A percentile compares a stretch with the other conserved stretches of the same genome.
phyloP scores from a whole-genome alignment of 1,140 invertebrate genomes.

The Drosophila obscura region DNA sequence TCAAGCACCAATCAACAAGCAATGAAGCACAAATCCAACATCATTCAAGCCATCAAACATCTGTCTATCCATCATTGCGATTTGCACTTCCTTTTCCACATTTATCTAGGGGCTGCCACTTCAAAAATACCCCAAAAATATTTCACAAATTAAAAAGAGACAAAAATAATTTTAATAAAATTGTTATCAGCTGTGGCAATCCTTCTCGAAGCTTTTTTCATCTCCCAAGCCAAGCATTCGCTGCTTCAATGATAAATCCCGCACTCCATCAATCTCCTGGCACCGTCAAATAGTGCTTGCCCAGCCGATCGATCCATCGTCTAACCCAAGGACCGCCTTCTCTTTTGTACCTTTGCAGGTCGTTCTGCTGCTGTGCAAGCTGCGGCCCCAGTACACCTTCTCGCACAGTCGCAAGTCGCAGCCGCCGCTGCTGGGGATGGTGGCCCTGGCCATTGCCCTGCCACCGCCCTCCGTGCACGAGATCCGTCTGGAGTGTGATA shows the following conservation, averaged over 20 bases:
- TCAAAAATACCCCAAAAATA: too few relatives aligned
- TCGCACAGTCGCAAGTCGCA: slow-evolving; percentile 93
- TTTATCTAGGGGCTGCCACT: too few relatives aligned
- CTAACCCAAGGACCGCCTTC: slow-evolving; percentile 15
- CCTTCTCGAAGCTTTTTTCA: too few relatives aligned
- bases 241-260: neutral
- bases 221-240: neutral
- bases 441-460: slow-evolving; percentile 96
- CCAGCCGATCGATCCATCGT: neutral
- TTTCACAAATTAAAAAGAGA: too few relatives aligned
- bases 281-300: neutral
- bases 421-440: slow-evolving; percentile 95
- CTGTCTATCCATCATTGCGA: too few relatives aligned
- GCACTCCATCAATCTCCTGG: neutral
- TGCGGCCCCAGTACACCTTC: slow-evolving; percentile 96
- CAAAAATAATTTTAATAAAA: neutral
- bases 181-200: too few relatives aligned
- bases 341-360: slow-evolving; percentile 87
- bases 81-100: too few relatives aligned
- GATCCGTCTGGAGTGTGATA: slow-evolving; percentile 96
- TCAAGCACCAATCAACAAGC: slow-evolving; percentile 7
- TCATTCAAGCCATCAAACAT: neutral
- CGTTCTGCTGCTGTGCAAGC: slow-evolving; percentile 93
- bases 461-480: slow-evolving; percentile 98
- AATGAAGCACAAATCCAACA: slow-evolving; percentile 11